These are phyloP conservation scores for Smutsia gigantea DNA, from an alignment of 2,797 vertebrate genomes.

Conservation along the genomic window DNA sequence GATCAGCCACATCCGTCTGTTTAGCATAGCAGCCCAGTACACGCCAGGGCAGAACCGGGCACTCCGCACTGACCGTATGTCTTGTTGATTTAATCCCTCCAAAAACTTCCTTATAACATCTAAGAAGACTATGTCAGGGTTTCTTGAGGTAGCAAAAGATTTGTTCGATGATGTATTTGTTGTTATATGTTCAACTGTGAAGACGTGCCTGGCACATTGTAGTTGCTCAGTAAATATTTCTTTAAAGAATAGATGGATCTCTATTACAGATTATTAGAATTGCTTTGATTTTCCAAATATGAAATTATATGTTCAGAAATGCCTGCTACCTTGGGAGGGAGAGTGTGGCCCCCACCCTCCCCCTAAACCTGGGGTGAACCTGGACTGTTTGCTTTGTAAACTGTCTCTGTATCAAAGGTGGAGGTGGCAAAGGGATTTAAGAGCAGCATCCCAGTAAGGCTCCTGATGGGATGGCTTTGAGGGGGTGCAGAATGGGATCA, in stretches of 20 bases:
- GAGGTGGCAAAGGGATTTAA: background rate
- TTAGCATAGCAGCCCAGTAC: background rate
- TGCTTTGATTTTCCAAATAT: background rate
- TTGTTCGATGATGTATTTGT: too few species aligned
- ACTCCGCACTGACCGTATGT: background rate
- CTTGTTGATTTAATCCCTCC: background rate
- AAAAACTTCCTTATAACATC: background rate
- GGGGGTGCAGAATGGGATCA: background rate
- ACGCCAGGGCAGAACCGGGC: background rate
- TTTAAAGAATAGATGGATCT: background rate
- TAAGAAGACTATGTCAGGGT: background rate
- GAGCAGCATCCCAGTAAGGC: background rate
- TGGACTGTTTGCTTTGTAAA: too few species aligned
- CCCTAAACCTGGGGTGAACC: background rate
- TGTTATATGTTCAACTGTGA: background rate
- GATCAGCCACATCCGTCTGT: background rate
- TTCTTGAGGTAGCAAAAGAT: background rate
- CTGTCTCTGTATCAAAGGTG: too few species aligned
- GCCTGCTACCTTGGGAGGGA: background rate
- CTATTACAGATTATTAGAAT: background rate
- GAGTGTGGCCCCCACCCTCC: background rate
- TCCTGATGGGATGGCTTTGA: background rate
- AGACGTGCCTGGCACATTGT: background rate
- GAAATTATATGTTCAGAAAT: background rate
- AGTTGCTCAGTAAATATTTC: background rate